Evolutionary conservation across 1,140 invertebrate genomes (phyloP).

Genomic region (Planococcus citri): DNA sequence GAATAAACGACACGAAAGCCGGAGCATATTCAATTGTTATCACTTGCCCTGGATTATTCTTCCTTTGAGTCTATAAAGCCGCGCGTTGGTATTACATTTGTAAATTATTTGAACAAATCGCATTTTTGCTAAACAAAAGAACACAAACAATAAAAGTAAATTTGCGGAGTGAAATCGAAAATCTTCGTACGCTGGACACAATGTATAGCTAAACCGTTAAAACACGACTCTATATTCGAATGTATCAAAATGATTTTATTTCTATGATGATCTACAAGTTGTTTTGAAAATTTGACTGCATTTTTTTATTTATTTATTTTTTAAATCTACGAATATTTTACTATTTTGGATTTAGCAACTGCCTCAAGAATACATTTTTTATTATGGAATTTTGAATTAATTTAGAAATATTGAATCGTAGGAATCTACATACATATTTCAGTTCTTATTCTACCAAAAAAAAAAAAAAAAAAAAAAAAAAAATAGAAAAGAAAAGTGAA

Average conservation of each 20-base stretch:
- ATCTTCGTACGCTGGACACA: not conserved
- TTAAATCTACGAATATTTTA: too few relatives aligned
- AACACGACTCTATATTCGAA: not conserved
- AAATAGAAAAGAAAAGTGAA: too few relatives aligned
- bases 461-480: too few relatives aligned
- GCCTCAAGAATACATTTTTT: too few relatives aligned
- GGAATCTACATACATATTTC: too few relatives aligned
- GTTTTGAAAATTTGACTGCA: not conserved
- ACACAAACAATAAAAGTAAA: not conserved
- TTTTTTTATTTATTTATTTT: too few relatives aligned
- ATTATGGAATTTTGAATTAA: too few relatives aligned
- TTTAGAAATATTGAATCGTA: too few relatives aligned
- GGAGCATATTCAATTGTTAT: not conserved
- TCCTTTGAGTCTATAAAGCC: not conserved
- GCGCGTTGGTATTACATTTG: not conserved
- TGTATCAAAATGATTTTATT: not conserved
- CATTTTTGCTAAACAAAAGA: not conserved
- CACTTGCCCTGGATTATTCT: not conserved
- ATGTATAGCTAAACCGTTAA: not conserved
- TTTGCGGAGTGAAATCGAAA: not conserved
- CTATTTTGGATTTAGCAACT: too few relatives aligned
- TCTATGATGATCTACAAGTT: not conserved
- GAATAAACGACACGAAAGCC: not conserved
- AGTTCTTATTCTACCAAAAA: too few relatives aligned
- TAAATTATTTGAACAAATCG: constrained; percentile 2